Conservation (phyloP, 2,797 vertebrate genomes). For the Pangasius mekongensis region DNA sequence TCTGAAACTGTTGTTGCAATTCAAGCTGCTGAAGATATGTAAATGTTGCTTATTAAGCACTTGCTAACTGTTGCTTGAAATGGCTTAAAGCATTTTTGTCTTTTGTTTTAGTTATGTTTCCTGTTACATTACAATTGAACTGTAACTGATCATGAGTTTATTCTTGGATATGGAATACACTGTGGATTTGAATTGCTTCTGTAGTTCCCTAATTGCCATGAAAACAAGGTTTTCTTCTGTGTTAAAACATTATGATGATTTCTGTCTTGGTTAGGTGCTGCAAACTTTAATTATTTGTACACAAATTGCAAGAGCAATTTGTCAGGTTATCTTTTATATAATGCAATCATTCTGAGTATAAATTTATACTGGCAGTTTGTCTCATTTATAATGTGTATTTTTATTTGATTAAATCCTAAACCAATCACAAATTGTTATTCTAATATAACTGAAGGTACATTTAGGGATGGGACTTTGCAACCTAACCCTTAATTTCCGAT, state of each 20-base stretch:
- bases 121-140: not conserved
- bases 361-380: no score
- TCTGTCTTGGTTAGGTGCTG: not conserved
- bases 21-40: not conserved
- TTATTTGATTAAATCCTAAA: no score
- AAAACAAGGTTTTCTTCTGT: not conserved
- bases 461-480: not conserved
- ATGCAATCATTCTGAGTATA: no score
- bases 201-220: not conserved
- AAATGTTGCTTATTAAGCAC: not conserved
- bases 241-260: not conserved
- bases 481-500: not conserved
- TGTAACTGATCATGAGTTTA: not conserved
- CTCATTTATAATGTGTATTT: no score
- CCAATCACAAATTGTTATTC: no score
- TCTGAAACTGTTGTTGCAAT: not conserved
- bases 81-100: not conserved
- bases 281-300: no score
- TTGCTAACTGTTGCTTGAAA: not conserved
- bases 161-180: not conserved
- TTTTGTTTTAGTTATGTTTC: not conserved
- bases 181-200: not conserved
- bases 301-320: no score
- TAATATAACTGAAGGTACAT: no score
- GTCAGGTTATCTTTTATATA: no score